These are phyloP conservation scores for Drosophila dunni DNA, from an alignment of 1,140 invertebrate genomes.

Conservation along the genomic window DNA sequence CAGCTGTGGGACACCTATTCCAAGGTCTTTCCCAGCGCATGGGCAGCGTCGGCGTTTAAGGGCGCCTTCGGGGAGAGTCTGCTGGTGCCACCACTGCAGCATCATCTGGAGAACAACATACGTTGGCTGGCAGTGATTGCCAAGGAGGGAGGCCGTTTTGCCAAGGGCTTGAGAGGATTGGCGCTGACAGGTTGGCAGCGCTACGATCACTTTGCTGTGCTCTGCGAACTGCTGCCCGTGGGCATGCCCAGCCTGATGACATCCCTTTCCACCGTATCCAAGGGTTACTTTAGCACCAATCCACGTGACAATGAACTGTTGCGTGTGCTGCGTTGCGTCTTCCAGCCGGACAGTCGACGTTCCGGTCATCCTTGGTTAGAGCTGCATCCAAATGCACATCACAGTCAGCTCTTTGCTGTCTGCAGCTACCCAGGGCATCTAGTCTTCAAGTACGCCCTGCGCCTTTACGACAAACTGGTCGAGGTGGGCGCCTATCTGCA, in stretches of 20 bases:
- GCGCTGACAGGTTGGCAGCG: slow-evolving; percentile 93
- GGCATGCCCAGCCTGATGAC: slow-evolving; percentile 91
- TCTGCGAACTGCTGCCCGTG: slow-evolving; percentile 96
- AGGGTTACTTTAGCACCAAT: slow-evolving; percentile 88
- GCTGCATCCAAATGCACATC: slow-evolving; percentile 72
- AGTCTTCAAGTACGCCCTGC: slow-evolving; percentile 87
- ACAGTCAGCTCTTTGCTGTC: slow-evolving; percentile 70
- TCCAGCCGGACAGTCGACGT: slow-evolving; percentile 78
- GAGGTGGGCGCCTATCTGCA: slow-evolving; percentile 85
- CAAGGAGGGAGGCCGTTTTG: slow-evolving; percentile 84
- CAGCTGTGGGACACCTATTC: slow-evolving; percentile 92
- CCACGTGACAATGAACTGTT: slow-evolving; percentile 86
- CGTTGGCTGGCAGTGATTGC: slow-evolving; percentile 89
- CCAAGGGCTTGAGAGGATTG: slow-evolving; percentile 88
- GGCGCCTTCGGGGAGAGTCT: slow-evolving; percentile 92
- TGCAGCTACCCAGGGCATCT: slow-evolving; percentile 86
- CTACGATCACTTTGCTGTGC: slow-evolving; percentile 95
- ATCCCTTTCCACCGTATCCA: slow-evolving; percentile 86
- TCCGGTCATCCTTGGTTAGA: slow-evolving; percentile 81
- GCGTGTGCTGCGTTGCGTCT: slow-evolving; percentile 86
- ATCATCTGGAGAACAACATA: slow-evolving; percentile 90
- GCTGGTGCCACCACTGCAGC: slow-evolving; percentile 88
- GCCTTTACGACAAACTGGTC: slow-evolving; percentile 86
- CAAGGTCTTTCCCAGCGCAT: slow-evolving; percentile 93
- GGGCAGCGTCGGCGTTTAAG: slow-evolving; percentile 88